Conservation (phyloP, 1,140 invertebrate species). For the Danaus melanippus region DNA sequence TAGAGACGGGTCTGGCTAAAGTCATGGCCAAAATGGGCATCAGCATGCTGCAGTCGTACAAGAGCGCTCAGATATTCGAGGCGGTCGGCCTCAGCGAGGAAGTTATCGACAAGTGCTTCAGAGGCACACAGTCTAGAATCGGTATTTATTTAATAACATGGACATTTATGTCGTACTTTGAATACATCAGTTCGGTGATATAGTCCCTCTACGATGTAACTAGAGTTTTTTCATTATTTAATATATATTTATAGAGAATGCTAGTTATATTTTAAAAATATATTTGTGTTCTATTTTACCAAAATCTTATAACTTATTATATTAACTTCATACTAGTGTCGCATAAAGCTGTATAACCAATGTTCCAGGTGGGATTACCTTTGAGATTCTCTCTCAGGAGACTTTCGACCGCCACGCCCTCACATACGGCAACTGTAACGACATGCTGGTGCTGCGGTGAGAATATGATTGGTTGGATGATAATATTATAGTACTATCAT, state of each 20-base stretch:
- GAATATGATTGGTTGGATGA: not conserved
- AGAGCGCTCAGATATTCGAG: constrained; percentile 99
- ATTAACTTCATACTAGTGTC: not conserved
- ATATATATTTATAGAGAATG: too few species aligned
- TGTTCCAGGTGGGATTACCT: constrained; percentile 85
- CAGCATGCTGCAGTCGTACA: constrained; percentile 98
- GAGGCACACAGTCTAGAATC: constrained; percentile 94
- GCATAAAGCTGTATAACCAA: not conserved
- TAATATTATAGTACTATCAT: not conserved
- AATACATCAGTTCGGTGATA: too few species aligned
- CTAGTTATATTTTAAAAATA: too few species aligned
- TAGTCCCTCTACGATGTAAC: too few species aligned
- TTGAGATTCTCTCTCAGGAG: constrained; percentile 92
- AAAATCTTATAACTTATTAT: too few species aligned
- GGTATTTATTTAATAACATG: constrained; percentile 36
- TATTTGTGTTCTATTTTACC: too few species aligned
- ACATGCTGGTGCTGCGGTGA: constrained; percentile 83
- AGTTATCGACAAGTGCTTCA: constrained; percentile 95
- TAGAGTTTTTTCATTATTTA: too few species aligned
- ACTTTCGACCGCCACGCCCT: constrained; percentile 87
- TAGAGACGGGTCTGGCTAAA: constrained; percentile 88
- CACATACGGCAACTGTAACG: constrained; percentile 82
- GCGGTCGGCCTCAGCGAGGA: constrained; percentile 95
- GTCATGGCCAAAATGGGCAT: constrained; percentile 99
- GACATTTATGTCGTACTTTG: too few species aligned